Base-by-base conservation (phyloP, 2,113 vertebrate species). In the Archocentrus centrarchus region DNA sequence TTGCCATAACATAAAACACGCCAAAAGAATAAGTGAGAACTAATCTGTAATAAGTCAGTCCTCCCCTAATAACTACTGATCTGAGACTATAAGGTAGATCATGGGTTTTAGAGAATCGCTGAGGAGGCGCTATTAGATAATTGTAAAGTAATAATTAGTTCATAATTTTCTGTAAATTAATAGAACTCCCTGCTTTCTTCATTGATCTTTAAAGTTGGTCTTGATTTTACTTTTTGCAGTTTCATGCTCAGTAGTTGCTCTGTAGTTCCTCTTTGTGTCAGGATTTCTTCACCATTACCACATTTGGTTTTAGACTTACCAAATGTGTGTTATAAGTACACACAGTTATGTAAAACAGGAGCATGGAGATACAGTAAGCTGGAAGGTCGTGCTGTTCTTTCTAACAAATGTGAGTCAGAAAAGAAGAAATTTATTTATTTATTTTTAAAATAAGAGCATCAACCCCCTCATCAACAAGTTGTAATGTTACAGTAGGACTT, bases 21-120 rank as follows among this genome's bases (percentile, higher is more conserved):
- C 9, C 27, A 53, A 32, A n/a, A 6, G 14, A 50, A 17, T 5
- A 6, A 7, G 47, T 0, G 24, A 0, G 30, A 5, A 73, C 3
- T 53, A 30, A 32, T 32, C 30, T n/a, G 44, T 4, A 73, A 70
- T 2, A 24, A 73, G 68, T 53, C 17, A 20, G 2, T 55, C n/a
- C 8, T 3, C n/a, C 18, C 17, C 53, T n/a, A 55, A 55, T 20
- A 55, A 20, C 18, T 20, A 17, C 17, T 18, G 18, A n/a, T 20
- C 53, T 20, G 8, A 6, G 7, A n/a, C 53, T 20, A 53, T 20
- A 8, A 7, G 11, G 7, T 44, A 66, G 7, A 47, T 70, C 13
- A 30, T 32, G 27, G 3, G 7, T 50, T 53, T 18, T 53, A 1
- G 17, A 53, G 50, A 53, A 2, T 15, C 50, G 17, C 50, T 7